These are phyloP conservation scores for Agelastica alni DNA, from an alignment of 2,888 invertebrate genomes.

Conservation along the genomic window DNA sequence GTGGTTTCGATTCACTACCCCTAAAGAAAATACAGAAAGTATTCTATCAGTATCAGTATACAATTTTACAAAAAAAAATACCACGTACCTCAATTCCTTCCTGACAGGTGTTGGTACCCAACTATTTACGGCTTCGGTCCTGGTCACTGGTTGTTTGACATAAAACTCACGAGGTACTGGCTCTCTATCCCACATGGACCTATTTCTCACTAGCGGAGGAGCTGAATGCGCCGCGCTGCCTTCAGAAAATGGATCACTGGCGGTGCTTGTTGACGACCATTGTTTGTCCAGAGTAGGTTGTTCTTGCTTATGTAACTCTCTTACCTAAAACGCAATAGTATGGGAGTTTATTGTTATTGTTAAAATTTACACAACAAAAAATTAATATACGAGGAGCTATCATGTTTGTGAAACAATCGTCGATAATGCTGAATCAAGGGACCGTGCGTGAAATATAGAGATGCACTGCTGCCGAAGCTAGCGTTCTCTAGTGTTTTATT, in stretches of 20 bases:
- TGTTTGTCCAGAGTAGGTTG: constrained; percentile 41
- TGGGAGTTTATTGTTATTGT: no score
- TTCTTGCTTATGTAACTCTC: constrained; percentile 36
- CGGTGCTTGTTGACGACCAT: constrained; percentile 53
- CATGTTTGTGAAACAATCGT: no score
- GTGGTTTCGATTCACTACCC: constrained; percentile 49
- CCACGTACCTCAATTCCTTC: constrained; percentile 21
- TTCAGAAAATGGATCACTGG: constrained; percentile 53
- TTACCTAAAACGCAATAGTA: constrained; percentile 29
- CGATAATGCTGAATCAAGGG: no score
- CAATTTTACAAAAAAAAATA: not conserved
- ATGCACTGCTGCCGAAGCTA: no score
- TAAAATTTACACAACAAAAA: not conserved
- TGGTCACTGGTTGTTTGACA: constrained; percentile 39
- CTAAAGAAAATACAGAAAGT: no score
- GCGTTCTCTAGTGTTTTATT: no score
- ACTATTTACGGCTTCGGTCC: constrained; percentile 43
- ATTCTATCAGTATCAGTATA: no score
- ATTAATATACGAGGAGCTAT: no score
- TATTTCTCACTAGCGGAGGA: constrained; percentile 48
- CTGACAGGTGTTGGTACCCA: constrained; percentile 29
- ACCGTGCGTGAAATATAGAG: no score
- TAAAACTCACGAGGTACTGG: constrained; percentile 26
- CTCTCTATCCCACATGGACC: constrained; percentile 30
- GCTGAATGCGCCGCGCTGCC: constrained; percentile 50